Evolutionary conservation across 2,888 invertebrate species (phyloP).

Genomic region (Agrotis clavis): DNA sequence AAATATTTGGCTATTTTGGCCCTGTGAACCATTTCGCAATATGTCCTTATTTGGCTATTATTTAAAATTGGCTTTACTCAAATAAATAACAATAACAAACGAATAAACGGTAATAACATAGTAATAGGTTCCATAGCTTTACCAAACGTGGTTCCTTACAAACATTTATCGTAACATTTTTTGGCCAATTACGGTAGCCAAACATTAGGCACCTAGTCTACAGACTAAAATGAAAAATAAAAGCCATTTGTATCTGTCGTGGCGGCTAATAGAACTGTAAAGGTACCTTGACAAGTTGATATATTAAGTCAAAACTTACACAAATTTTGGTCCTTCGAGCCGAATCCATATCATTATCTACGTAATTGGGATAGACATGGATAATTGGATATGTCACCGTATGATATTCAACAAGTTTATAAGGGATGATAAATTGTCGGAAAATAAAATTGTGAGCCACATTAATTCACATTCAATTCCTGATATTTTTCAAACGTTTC

Average conservation of each 20-base stretch:
- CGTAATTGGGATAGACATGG: conserved; percentile 13
- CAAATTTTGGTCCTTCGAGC: conserved; percentile 13
- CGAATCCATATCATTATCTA: neutral
- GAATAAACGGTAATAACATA: neutral
- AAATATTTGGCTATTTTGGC: conserved; percentile 20
- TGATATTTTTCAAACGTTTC: too few relatives aligned
- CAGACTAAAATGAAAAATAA: neutral
- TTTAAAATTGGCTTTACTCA: neutral
- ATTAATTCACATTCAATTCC: too few relatives aligned
- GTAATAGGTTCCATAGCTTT: conserved; percentile 1
- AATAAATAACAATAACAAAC: conserved; percentile 9
- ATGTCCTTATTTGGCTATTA: neutral
- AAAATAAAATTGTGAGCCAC: too few relatives aligned
- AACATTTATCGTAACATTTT: neutral
- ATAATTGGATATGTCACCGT: neutral
- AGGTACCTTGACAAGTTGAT: conserved; percentile 2
- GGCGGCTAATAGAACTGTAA: conserved; percentile 2
- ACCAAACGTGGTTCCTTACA: neutral
- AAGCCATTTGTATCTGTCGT: conserved; percentile 6
- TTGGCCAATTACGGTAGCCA: conserved; percentile 1
- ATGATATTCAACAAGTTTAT: too few relatives aligned
- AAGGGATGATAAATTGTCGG: too few relatives aligned
- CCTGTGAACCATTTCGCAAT: conserved; percentile 2
- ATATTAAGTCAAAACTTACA: neutral
- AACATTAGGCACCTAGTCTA: neutral